Conservation (phyloP, 2,888 invertebrate genomes). For the Cataglyphis altisquamis region DNA sequence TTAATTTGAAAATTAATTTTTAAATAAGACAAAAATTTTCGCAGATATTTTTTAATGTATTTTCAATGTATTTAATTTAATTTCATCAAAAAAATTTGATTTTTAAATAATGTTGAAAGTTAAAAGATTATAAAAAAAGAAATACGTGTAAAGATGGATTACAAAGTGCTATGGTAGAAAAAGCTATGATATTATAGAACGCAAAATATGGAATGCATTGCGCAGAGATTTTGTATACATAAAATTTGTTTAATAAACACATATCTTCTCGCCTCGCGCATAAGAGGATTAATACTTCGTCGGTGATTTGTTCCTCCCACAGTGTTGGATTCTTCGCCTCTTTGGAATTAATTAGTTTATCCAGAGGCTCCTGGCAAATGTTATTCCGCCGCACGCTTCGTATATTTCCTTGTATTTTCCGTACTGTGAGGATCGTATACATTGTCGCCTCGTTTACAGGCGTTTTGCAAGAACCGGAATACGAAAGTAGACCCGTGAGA, state of each 20-base stretch:
- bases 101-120: neutral
- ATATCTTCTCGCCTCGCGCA: neutral
- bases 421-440: slow-evolving; percentile 8
- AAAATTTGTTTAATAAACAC: slow-evolving; percentile 15
- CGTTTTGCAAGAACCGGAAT: slow-evolving; percentile 32
- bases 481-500: slow-evolving; percentile 25
- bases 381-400: slow-evolving; percentile 34
- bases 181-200: neutral
- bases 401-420: slow-evolving; percentile 41
- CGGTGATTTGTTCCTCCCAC: slow-evolving; percentile 38
- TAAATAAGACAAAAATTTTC: neutral
- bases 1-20: slow-evolving; percentile 3
- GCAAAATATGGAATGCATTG: neutral
- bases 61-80: neutral
- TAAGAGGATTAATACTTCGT: slow-evolving; percentile 32
- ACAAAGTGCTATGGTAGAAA: neutral
- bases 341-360: slow-evolving; percentile 48
- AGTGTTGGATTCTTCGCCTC: slow-evolving; percentile 28
- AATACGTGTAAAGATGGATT: neutral
- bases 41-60: neutral
- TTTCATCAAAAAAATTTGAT: neutral
- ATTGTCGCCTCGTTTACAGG: slow-evolving; percentile 50
- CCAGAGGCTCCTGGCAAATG: slow-evolving; percentile 36
- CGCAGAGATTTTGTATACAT: neutral
- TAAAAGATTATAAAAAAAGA: neutral